Percentiles rank a stretch among this genome's conserved stretches.
Conservation (phyloP, 23 tunicate genomes). For the Trididemnum nubilum region DNA sequence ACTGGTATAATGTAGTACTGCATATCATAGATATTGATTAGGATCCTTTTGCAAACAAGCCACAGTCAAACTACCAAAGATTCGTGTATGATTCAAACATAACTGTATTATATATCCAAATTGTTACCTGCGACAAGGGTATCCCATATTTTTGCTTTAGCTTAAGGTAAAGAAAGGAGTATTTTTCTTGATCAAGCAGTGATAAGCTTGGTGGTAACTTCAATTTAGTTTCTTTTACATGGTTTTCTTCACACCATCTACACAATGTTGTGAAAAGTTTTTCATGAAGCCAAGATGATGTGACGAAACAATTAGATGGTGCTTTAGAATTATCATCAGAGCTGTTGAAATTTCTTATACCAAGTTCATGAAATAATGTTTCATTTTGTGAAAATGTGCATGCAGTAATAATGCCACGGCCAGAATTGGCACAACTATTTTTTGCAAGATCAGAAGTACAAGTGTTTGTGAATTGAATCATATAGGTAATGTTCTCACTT, state of each 20-base stretch:
- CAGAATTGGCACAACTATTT: not conserved
- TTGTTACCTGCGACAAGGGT: constrained; percentile 9
- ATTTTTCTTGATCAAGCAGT: constrained; percentile 52
- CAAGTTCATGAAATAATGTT: too few species aligned
- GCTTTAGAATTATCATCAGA: not conserved
- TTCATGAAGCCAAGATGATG: constrained; percentile 51
- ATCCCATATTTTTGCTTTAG: constrained; percentile 75
- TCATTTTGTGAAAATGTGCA: not conserved
- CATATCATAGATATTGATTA: too few species aligned
- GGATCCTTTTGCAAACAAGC: too few species aligned
- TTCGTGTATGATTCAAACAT: too few species aligned
- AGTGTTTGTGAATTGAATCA: not conserved
- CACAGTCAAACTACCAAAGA: too few species aligned
- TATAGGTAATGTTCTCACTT: not conserved
- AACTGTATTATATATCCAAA: too few species aligned
- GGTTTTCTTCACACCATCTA: constrained; percentile 63
- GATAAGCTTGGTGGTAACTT: constrained; percentile 59
- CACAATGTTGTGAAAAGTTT: constrained; percentile 45
- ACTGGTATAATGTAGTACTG: too few species aligned
- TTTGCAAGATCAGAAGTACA: not conserved
- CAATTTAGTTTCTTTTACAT: not conserved
- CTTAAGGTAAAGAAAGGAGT: constrained; percentile 51
- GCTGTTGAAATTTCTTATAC: too few species aligned
- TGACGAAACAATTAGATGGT: constrained; percentile 38
- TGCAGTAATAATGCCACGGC: not conserved